These are phyloP conservation scores for Neolamprologus kungweensis DNA, from an alignment of 2,113 vertebrate genomes.

Conservation along the genomic window DNA sequence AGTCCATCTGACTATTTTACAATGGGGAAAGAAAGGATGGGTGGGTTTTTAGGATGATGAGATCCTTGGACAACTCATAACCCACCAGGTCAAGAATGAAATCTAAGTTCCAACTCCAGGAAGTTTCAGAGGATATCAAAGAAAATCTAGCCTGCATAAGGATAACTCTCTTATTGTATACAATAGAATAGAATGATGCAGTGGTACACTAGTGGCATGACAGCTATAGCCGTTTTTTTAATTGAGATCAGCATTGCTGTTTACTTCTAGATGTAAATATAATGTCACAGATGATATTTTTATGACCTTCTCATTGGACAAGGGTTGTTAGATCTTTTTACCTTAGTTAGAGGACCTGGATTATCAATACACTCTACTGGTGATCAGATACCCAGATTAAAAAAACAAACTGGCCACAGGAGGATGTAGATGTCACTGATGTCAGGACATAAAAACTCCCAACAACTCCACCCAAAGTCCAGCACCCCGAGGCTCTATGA, in stretches of 20 bases:
- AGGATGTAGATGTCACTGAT: neutral
- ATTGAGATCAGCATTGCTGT: neutral
- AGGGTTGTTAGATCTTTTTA: neutral
- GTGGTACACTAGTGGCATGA: neutral
- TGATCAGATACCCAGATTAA: neutral
- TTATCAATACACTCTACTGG: neutral
- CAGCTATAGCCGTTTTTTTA: neutral
- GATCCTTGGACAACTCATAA: neutral
- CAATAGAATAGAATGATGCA: neutral
- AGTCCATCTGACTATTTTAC: neutral
- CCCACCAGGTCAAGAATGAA: neutral
- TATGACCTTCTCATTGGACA: neutral
- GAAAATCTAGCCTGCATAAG: neutral
- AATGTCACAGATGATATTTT: neutral
- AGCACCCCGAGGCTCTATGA: neutral
- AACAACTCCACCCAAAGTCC: neutral
- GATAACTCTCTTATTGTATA: neutral
- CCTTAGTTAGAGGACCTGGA: neutral
- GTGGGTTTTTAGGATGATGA: neutral
- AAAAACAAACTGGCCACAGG: neutral
- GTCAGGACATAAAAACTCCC: neutral
- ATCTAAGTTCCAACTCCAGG: neutral
- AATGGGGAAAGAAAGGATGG: neutral
- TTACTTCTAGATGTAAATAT: neutral
- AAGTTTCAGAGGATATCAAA: neutral